These are phyloP conservation scores for Brachionus rubens DNA, from an alignment of 1,140 invertebrate genomes.

Conservation along the genomic window DNA sequence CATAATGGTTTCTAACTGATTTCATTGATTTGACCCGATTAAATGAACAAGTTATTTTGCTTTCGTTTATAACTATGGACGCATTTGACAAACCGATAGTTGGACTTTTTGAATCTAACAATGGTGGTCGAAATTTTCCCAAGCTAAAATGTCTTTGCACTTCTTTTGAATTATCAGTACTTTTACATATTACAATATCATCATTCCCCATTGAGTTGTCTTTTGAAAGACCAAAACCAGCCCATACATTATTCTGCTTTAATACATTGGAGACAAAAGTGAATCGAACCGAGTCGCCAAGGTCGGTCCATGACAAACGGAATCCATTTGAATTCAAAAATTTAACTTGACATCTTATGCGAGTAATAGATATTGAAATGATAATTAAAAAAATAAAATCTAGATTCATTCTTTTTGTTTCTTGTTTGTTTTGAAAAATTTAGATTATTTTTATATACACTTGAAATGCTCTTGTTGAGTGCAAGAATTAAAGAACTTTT, in stretches of 20 bases:
- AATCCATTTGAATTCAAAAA: conserved; percentile 2
- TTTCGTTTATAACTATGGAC: neutral
- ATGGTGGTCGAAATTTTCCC: neutral
- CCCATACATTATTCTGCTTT: neutral
- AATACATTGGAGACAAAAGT: neutral
- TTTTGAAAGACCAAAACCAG: conserved; percentile 20
- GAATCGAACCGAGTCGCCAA: neutral
- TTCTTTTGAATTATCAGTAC: neutral
- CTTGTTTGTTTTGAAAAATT: too few relatives aligned
- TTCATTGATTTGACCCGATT: neutral
- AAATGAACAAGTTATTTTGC: conserved; percentile 8
- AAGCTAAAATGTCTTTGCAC: neutral
- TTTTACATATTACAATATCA: conserved; percentile 22
- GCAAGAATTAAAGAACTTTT: too few relatives aligned
- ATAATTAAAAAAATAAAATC: neutral
- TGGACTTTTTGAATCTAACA: neutral
- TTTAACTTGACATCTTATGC: neutral
- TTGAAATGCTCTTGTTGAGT: too few relatives aligned
- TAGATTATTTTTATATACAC: too few relatives aligned
- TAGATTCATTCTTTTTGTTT: too few relatives aligned
- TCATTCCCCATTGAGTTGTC: neutral
- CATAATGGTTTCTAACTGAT: neutral
- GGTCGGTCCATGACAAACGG: neutral
- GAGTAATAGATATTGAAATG: neutral
- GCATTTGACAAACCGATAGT: neutral